Base-by-base conservation (phyloP, 2,113 vertebrate species). In the human (Homo sapiens) region DNA sequence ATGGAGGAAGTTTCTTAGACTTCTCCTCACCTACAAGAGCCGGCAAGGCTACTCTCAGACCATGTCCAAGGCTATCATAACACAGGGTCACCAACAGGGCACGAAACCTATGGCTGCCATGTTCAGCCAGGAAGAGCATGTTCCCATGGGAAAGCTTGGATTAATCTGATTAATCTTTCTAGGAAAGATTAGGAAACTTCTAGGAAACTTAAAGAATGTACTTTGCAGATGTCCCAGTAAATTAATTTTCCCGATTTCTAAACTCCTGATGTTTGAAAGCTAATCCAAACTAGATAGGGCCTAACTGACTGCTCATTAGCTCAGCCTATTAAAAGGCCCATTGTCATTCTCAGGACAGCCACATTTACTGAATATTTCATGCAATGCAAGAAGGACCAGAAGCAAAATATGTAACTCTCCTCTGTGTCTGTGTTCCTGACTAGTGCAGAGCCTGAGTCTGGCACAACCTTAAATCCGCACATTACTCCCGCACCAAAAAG, bases 271-370 rank as follows among this genome's bases (percentile, higher is more conserved):
- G 59, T 90, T 95, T n/a, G 30, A 68, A 98, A 98, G 94, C 96
- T 97, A 98, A 98, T 97, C 95, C 97, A 97, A 97, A 96, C 57
- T 83, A 98, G 92, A 97, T 75, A 98, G 59, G 48, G 94, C 97
- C 95, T 97, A 97, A 98, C 80, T 96, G 97, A 97, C 93, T 40
- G 0, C 95, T 97, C 96, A 84, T 3, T 5, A 75, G 92, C 95
- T 97, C 96, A 98, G 95, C 95, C 93, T 96, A 96, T 95, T 94
- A 96, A 90, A 79, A 95, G 89, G 78, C 72, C 70, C 1, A 76
- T 38, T 64, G 93, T 98, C 93, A 96, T 93, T 94, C 95, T 95
- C 32, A 6, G 88, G 83, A 95, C 80, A 94, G 35, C 68, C 52
- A n/a, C 12, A 30, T n/a, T 40, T 32, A 32, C 45, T 0, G 22